Base-by-base conservation (phyloP, 2,113 vertebrate genomes). In the Eclectus roratus region DNA sequence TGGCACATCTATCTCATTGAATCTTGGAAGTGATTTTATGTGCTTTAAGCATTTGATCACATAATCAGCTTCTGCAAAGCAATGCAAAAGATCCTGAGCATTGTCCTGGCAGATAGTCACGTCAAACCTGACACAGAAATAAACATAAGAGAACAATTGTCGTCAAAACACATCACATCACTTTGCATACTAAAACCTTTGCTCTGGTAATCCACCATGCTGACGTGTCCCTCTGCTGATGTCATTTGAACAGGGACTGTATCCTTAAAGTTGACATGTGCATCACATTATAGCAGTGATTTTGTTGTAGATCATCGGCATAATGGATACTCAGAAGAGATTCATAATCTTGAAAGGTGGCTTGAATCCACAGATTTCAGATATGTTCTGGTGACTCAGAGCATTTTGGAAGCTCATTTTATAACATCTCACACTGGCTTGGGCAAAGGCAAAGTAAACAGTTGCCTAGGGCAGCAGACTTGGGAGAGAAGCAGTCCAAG, bases 151-250 rank as follows among this genome's bases (percentile, higher is more conserved):
- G 84, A 96, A 80, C 88, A 85, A 94, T 85, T 89, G 96, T 93
- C 96, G 93, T 95, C 96, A 92, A 93, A 96, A 94, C 29, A 64
- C 44, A 96, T 96, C 92, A 89, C 89, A 91, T 97, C 96, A 88
- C 78, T 91, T 93, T 91, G 86, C 94, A 89, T 89, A 85, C 74
- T 94, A 93, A 89, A 94, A 84, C 77, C 89, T 88, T 95, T 91
- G 74, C 92, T 94, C 89, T 97, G 94, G 94, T 94, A 91, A 96
- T 92, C 88, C 94, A 97, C 95, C 94, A 97, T 92, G 96, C 93
- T 95, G 92, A 96, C 6, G 11, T 83, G 88, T 93, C 77, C 86
- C 81, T 91, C 58, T 87, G 83, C 86, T 91, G 95, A 96, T 95
- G 88, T 79, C 85, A 61, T 93, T 64, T 64, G 91, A 96, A 74